Evolutionary conservation across 1,140 invertebrate genomes (phyloP), one percentile per base, ranked within the genome.

Genomic region (Cherax destructor): DNA sequence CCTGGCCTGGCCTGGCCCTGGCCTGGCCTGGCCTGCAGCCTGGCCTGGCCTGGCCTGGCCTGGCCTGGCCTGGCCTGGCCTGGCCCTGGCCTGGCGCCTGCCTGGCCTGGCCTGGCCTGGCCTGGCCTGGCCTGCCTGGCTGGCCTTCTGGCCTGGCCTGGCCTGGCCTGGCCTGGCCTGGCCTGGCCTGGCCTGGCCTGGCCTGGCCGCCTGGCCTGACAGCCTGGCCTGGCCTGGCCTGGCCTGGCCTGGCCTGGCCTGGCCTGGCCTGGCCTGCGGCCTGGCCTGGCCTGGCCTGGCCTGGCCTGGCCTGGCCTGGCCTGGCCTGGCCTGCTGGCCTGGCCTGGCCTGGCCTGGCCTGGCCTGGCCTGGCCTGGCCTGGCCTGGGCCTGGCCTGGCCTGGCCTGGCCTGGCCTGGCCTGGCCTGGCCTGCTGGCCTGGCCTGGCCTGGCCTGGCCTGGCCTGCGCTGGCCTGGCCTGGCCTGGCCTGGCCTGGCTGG

Each of bases 311-410:
- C 83, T 85, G 83, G 49, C 47, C 72, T 72, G 52, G 85, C 59
- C 76, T 30, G 18, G 76, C 52, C 85, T 81, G 52, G 85, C n/a
- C n/a, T n/a, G n/a, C n/a, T n/a, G n/a, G n/a, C n/a, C n/a, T n/a
- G n/a, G n/a, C n/a, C n/a, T n/a, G 13, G 78, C 56, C 56, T 59
- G 56, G 56, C 56, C 56, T 59, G 56, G 56, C 56, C 56, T 59
- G 56, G 56, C 56, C 56, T 21, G 50, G n/a, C 50, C 83, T 85
- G 83, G 85, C 85, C 85, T 87, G 85, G 85, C 72, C 85, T 79
- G 65, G 85, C 72, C 59, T 87, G n/a, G 76, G 84, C 84, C 84
- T 86, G 84, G 84, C 78, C 86, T 88, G 86, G 86, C 86, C 86
- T 88, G 77, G 78, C 86, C 86, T 88, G 86, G 56, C 56, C 85